Evolutionary conservation across 2,113 vertebrate species (phyloP), one percentile per base, ranked within the genome.

Genomic region (Cyanistes caeruleus): DNA sequence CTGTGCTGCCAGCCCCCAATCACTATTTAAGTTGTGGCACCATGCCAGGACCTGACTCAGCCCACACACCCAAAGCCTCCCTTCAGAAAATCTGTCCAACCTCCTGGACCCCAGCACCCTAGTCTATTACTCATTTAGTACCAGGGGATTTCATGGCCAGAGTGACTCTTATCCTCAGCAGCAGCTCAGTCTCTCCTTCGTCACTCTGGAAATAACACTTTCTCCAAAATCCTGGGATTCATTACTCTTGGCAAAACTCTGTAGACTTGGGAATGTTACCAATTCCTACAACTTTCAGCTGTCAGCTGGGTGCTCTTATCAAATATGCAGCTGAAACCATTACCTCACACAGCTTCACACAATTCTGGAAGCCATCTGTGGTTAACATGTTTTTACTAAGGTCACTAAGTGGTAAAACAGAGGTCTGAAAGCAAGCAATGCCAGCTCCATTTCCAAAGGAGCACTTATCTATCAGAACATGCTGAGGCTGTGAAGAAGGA

Each of bases 271-370:
- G 89, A 94, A 52, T 2, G 12, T 49, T 77, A 62, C 49, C 67
- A 92, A n/a, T 56, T 77, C 89, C 70, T 74, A 73, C 37, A 80
- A 65, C 63, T 51, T 90, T 31, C 68, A 69, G 64, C 46, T 81
- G n/a, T 89, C 87, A 87, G 64, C 51, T 92, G 72, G 37, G 51
- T 1, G 4, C 23, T 95, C 28, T 77, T 94, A 84, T 53, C 37
- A 62, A 96, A 76, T 56, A 69, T 9, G 51, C 64, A 92, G 56
- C 59, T 60, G n/a, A 86, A 94, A 58, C 31, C 49, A 95, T 76
- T 86, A 77, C 67, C 68, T 70, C 5, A 3, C 72, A 56, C 58
- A 44, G 39, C 52, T 90, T 75, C 65, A 60, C 4, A 7, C 0
- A 2, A 35, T 43, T 88, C 62, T 68, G 53, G 75, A 76, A 93